These are phyloP conservation scores for Emydoidea blandingii DNA, from an alignment of 2,797 vertebrate species.

Conservation along the genomic window DNA sequence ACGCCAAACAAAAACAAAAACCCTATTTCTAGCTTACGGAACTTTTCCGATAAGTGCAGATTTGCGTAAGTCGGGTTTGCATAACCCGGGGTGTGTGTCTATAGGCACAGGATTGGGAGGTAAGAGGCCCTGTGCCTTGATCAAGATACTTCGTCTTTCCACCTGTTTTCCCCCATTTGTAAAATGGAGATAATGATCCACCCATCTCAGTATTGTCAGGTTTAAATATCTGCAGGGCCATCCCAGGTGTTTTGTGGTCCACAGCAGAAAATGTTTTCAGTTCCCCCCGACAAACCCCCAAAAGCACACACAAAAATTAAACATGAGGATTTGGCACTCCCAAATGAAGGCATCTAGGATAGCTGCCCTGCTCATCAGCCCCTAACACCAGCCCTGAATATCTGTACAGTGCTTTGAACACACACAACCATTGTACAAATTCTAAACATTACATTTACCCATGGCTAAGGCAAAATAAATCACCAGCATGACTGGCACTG, in stretches of 20 bases:
- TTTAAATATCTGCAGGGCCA: background rate
- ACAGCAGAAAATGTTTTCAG: background rate
- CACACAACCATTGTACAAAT: background rate
- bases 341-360: background rate
- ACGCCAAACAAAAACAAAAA: too few species aligned
- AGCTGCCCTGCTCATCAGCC: background rate
- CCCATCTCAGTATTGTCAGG: accelerated
- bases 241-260: background rate
- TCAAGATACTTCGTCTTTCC: accelerated
- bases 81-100: too few species aligned
- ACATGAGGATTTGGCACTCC: background rate
- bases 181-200: background rate
- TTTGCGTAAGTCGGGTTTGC: too few species aligned
- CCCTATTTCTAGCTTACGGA: too few species aligned
- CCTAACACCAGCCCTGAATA: background rate
- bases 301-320: background rate
- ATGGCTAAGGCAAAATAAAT: background rate
- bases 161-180: background rate
- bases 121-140: background rate
- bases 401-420: background rate
- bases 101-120: accelerated
- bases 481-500: accelerated
- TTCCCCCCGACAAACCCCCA: background rate
- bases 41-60: too few species aligned
- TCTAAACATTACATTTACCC: accelerated